Conservation (phyloP, 1,140 invertebrate species). For the Drosophila kikkawai region DNA sequence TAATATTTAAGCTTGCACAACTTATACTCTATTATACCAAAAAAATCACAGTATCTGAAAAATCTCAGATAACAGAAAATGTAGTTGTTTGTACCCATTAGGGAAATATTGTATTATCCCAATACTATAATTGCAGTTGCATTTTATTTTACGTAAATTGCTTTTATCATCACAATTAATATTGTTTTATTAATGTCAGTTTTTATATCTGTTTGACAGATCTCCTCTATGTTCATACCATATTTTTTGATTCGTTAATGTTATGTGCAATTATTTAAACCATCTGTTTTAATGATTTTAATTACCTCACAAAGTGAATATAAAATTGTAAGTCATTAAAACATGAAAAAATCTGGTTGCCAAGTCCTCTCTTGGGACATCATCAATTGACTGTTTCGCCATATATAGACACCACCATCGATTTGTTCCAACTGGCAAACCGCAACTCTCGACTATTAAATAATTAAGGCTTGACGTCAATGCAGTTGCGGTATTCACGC, state of each 20-base stretch:
- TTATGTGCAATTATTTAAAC: neutral
- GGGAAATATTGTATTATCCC: neutral
- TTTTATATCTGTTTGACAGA: neutral
- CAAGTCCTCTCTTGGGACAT: neutral
- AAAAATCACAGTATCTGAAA: too few species aligned
- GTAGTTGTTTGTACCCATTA: neutral
- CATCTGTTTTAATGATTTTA: neutral
- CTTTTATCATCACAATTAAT: neutral
- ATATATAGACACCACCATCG: constrained; percentile 24
- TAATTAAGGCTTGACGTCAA: constrained; percentile 72
- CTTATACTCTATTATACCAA: too few species aligned
- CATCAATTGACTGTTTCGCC: constrained; percentile 21
- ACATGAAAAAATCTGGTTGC: neutral
- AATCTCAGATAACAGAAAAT: too few species aligned
- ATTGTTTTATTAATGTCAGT: neutral
- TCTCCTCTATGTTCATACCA: neutral
- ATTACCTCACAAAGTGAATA: constrained; percentile 5
- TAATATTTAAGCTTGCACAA: too few species aligned
- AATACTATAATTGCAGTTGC: neutral
- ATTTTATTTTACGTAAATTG: neutral
- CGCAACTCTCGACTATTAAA: constrained; percentile 31
- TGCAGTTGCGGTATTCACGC: constrained; percentile 33
- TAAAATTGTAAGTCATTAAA: neutral
- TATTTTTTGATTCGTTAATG: neutral
- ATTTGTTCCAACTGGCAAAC: constrained; percentile 29